Evolutionary conservation across 2,797 vertebrate species (phyloP), one percentile per base, ranked within the genome.

Genomic region (Sternarchorhynchus goeldii): DNA sequence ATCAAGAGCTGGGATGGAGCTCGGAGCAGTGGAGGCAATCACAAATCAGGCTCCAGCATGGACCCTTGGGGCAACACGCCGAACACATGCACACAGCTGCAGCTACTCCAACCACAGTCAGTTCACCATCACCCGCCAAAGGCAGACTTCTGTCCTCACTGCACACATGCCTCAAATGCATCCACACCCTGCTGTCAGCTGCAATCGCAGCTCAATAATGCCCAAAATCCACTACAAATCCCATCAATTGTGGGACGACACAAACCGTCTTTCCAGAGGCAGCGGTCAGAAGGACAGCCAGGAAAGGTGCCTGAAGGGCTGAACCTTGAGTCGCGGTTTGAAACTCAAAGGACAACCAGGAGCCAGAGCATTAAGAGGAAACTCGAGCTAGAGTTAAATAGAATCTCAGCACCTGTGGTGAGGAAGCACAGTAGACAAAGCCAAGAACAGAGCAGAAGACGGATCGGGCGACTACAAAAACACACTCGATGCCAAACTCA

Each of bases 361-460:
- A 81, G 79, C 74, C 79, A 85, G 36, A 79, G 66, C 39, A 59
- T 20, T 3, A 83, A 85, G 55, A 76, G 68, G 59, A 79, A 77
- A 34, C 29, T 74, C 25, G 78, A 50, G 62, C 0, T 50, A 0
- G 18, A 16, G 0, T 68, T 68, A 36, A 20, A 1, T 10, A 39
- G 31, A 31, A 55, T 53, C 6, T 4, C 55, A 0, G 1, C 17
- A 41, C 36, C 64, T 5, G 59, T 62, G 2, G 34, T 25, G 45
- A 73, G 8, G 59, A 81, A 57, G 36, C 29, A 50, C 36, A 62
- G 32, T 34, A 45, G 55, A 74, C 32, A 53, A 62, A 57, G 32
- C 25, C 29, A 45, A 74, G 53, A 41, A 63, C 67, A 3, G 29
- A 57, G 55, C 12, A 25, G 20, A 58, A 17, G 17, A 53, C 36